These are phyloP conservation scores for Drosophila rufa DNA, from an alignment of 1,140 invertebrate species.

Conservation along the genomic window DNA sequence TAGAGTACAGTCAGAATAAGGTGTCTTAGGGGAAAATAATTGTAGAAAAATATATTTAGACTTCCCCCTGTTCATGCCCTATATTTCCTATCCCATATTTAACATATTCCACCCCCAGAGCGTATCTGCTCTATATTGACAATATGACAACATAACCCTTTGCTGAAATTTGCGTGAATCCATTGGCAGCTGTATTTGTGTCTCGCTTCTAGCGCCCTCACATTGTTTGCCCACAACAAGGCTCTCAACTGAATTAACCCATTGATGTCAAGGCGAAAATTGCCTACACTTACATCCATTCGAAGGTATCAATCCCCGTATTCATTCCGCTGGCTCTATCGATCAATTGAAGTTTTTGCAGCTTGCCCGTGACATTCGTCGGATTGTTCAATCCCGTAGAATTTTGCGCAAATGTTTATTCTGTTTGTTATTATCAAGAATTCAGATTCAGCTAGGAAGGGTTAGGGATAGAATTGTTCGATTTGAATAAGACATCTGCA, in stretches of 20 bases:
- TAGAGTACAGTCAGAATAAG: neutral
- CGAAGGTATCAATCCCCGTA: slow-evolving; percentile 15
- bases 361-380: slow-evolving; percentile 62
- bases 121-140: neutral
- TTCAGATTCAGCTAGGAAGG: slow-evolving; percentile 36
- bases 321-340: slow-evolving; percentile 16
- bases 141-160: neutral
- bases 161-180: slow-evolving; percentile 18
- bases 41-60: neutral
- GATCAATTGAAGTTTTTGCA: slow-evolving; percentile 69
- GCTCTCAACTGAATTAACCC: slow-evolving; percentile 46
- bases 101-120: no score
- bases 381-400: slow-evolving; percentile 27
- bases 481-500: slow-evolving; percentile 54
- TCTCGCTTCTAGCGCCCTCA: slow-evolving; percentile 37
- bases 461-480: slow-evolving; percentile 18
- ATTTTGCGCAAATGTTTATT: slow-evolving; percentile 68
- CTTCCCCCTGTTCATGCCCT: neutral
- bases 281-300: slow-evolving; percentile 28
- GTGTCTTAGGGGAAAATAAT: no score
- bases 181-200: slow-evolving; percentile 63
- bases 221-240: slow-evolving; percentile 51
- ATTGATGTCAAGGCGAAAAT: slow-evolving; percentile 48
- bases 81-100: neutral
- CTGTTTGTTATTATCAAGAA: slow-evolving; percentile 3